Percentiles rank a stretch among this genome's conserved stretches.
Evolutionary conservation across 2,113 vertebrate species (phyloP).

Genomic region (Tringa solitaria): DNA sequence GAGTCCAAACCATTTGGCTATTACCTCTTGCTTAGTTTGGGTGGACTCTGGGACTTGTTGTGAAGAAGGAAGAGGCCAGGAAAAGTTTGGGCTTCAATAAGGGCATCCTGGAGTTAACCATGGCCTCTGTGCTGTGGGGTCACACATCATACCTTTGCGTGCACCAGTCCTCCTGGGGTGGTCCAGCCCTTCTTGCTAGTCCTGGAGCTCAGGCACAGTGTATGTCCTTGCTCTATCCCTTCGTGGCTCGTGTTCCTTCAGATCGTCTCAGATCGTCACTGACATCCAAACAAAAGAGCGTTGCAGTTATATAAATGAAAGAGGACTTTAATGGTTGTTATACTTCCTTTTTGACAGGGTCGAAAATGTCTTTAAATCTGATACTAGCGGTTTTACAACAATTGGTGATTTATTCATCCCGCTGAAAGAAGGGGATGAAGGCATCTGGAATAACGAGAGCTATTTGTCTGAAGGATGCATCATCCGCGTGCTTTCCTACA

Average conservation of each 20-base stretch:
- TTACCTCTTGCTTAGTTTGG: neutral
- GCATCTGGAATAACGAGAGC: neutral
- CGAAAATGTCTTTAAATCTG: neutral
- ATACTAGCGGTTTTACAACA: neutral
- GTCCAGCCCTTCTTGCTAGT: neutral
- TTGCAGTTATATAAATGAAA: neutral
- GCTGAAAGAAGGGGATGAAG: neutral
- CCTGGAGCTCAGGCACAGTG: neutral
- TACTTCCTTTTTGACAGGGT: neutral
- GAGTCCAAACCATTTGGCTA: neutral
- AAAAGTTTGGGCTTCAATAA: neutral
- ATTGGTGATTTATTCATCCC: neutral
- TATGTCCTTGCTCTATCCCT: neutral
- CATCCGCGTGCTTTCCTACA: neutral
- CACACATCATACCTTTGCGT: neutral
- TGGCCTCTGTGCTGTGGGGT: rapidly evolving
- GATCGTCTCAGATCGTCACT: neutral
- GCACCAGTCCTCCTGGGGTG: neutral
- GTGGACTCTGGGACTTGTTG: neutral
- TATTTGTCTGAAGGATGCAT: slow-evolving; percentile 15
- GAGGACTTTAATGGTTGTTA: neutral
- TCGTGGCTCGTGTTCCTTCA: neutral
- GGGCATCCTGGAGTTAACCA: neutral
- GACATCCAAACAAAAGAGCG: neutral
- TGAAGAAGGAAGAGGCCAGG: neutral